Evolutionary conservation across 2,113 vertebrate genomes (phyloP).

Genomic region (Macaca fascicularis): DNA sequence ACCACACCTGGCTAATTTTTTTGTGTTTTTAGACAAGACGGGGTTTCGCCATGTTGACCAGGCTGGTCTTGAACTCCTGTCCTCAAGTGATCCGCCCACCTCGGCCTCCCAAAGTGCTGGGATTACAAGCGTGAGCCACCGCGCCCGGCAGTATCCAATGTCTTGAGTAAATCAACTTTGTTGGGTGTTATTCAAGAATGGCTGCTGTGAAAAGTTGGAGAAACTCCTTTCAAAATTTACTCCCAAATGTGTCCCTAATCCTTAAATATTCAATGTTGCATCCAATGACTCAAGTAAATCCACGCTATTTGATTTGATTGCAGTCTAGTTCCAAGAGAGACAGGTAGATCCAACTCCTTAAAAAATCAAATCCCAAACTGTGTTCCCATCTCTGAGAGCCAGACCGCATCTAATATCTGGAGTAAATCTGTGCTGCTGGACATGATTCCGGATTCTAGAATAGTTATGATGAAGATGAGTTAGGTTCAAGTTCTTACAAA

Average conservation of each 20-base stretch:
- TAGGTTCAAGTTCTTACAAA: not conserved
- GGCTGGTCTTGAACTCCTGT: too few relatives aligned
- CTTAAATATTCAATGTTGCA: not conserved
- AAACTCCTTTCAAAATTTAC: not conserved
- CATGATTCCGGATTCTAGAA: not conserved
- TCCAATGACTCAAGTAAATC: not conserved
- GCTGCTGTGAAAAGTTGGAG: not conserved
- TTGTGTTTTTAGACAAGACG: too few relatives aligned
- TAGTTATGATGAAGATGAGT: not conserved
- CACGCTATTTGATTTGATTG: not conserved
- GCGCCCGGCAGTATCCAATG: fast-evolving
- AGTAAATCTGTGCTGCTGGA: not conserved
- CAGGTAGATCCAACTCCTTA: not conserved
- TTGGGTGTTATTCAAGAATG: not conserved
- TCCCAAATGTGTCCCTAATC: not conserved
- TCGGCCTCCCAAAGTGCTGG: too few relatives aligned
- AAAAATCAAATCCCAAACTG: not conserved
- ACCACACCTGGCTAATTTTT: too few relatives aligned
- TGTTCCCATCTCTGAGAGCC: not conserved
- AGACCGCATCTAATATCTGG: not conserved
- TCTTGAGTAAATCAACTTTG: not conserved
- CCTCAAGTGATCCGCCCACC: too few relatives aligned
- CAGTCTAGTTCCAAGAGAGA: not conserved
- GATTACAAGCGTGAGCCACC: too few relatives aligned
- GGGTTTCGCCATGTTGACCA: too few relatives aligned